These are phyloP conservation scores for Gasterosteus nipponicus DNA, from an alignment of 2,113 vertebrate genomes.

Conservation along the genomic window DNA sequence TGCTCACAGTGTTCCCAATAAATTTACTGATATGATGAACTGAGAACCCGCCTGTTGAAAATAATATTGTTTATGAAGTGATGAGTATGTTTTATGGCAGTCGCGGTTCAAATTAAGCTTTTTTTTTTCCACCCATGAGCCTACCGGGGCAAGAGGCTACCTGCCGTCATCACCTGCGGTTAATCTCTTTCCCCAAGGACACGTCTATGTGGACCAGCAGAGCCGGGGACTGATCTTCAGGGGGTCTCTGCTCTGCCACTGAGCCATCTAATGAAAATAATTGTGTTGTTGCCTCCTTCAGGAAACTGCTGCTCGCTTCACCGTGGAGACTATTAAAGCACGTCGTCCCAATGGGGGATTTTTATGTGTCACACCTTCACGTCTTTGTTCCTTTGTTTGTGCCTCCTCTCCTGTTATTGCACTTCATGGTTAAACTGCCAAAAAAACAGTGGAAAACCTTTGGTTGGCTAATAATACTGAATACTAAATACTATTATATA, in stretches of 20 bases:
- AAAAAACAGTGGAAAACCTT: slow-evolving; percentile 42
- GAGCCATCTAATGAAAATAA: not conserved
- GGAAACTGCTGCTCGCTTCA: not conserved
- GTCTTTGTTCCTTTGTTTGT: slow-evolving; percentile 8
- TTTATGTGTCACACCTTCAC: not conserved
- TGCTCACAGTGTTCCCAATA: not conserved
- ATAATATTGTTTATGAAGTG: not conserved
- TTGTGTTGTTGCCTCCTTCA: not conserved
- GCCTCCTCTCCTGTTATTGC: not conserved
- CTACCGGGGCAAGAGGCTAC: not conserved
- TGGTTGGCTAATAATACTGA: slow-evolving; percentile 54
- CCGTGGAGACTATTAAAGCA: not conserved
- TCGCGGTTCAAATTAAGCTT: not conserved
- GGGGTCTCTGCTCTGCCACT: too few species aligned
- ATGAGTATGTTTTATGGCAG: not conserved
- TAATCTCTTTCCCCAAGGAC: not conserved
- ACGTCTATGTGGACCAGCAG: not conserved
- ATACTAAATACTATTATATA: slow-evolving; percentile 8
- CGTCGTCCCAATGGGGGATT: not conserved
- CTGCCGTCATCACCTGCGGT: not conserved
- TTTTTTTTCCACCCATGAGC: slow-evolving; percentile 4
- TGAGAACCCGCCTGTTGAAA: not conserved
- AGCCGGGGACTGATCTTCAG: too few species aligned
- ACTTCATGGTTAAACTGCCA: slow-evolving; percentile 32
- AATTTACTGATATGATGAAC: not conserved